Percentiles rank a stretch among this genome's conserved stretches.
Evolutionary conservation across 1,140 invertebrate genomes (phyloP).

Genomic region (Bombus superbus): DNA sequence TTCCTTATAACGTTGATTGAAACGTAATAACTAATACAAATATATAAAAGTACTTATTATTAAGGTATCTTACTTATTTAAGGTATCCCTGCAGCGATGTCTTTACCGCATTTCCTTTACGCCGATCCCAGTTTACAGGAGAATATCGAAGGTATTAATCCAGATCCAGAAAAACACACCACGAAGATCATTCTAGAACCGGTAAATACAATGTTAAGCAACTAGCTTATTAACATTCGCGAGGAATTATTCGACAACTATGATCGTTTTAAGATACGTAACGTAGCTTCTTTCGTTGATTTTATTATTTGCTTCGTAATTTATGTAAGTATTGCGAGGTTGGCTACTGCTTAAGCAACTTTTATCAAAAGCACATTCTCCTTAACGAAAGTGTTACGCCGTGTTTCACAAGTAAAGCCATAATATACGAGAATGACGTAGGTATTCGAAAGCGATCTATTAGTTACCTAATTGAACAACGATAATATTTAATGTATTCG

Average conservation of each 20-base stretch:
- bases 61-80: constrained; percentile 46
- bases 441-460: constrained; percentile 27
- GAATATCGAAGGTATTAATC: constrained; percentile 86
- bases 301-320: not conserved
- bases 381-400: not conserved
- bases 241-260: not conserved
- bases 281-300: not conserved
- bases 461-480: not conserved
- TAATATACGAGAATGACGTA: constrained; percentile 26
- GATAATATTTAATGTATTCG: too few species aligned
- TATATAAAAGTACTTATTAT: not conserved
- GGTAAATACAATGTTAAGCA: constrained; percentile 75
- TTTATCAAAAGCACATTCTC: not conserved
- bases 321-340: not conserved
- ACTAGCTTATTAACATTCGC: not conserved
- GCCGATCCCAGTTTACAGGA: constrained; percentile 86
- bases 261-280: not conserved
- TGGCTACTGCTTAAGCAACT: not conserved
- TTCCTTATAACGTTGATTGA: not conserved
- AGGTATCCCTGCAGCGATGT: constrained; percentile 88
- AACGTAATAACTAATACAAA: not conserved
- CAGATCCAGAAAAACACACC: constrained; percentile 84
- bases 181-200: constrained; percentile 83
- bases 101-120: constrained; percentile 91
- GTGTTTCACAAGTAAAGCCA: not conserved